These are phyloP conservation scores for Thereva unica DNA, from an alignment of 2,888 invertebrate species.

Conservation along the genomic window DNA sequence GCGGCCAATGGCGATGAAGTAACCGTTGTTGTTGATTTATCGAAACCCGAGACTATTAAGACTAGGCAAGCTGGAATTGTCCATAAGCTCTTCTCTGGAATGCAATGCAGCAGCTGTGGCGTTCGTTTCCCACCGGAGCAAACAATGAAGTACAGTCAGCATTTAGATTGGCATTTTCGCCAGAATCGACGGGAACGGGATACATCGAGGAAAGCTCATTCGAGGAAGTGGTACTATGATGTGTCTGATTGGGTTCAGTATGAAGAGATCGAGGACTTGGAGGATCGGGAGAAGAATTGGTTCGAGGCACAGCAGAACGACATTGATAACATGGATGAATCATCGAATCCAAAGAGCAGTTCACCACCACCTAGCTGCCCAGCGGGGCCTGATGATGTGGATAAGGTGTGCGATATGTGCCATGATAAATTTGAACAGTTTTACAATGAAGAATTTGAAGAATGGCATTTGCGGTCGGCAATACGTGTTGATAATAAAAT, in stretches of 20 bases:
- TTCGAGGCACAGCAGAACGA: slow-evolving; percentile 73
- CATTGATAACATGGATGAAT: slow-evolving; percentile 62
- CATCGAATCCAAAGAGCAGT: slow-evolving; percentile 61
- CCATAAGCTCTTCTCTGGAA: slow-evolving; percentile 77
- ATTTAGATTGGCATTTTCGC: slow-evolving; percentile 98
- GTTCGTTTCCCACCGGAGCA: slow-evolving; percentile 89
- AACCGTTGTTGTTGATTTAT: slow-evolving; percentile 69
- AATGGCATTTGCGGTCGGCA: slow-evolving; percentile 92
- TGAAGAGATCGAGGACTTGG: slow-evolving; percentile 89
- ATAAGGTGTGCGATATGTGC: slow-evolving; percentile 83
- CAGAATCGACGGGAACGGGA: slow-evolving; percentile 89
- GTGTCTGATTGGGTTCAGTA: slow-evolving; percentile 91
- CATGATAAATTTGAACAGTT: slow-evolving; percentile 92
- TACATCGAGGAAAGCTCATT: slow-evolving; percentile 79
- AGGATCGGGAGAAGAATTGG: slow-evolving; percentile 87
- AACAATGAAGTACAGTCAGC: slow-evolving; percentile 88
- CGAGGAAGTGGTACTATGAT: slow-evolving; percentile 88
- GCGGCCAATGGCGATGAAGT: slow-evolving; percentile 50
- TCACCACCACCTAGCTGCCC: slow-evolving; percentile 72
- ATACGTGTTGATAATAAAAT: slow-evolving; percentile 73
- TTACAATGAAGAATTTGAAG: slow-evolving; percentile 96
- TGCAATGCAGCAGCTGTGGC: slow-evolving; percentile 97
- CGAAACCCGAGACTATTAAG: slow-evolving; percentile 74
- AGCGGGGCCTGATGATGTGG: slow-evolving; percentile 67
- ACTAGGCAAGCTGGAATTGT: slow-evolving; percentile 74